phyloP scores from a whole-genome alignment of 2,888 invertebrate species.

The Lomographa bimaculata region DNA sequence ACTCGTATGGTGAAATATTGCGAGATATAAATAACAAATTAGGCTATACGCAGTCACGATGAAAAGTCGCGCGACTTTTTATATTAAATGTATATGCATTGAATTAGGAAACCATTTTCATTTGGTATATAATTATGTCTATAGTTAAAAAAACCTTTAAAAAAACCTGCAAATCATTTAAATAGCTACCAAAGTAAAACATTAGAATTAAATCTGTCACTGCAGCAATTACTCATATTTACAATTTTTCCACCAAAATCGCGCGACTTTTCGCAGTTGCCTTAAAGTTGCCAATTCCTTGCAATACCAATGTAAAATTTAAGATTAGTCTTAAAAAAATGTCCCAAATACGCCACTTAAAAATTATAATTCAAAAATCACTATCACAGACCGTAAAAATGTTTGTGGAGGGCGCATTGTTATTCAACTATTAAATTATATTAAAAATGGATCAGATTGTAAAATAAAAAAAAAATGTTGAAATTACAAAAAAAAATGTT shows the following conservation, averaged over 20 bases:
- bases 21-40: constrained; percentile 8
- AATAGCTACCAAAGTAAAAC: too few relatives aligned
- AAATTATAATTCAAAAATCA: constrained; percentile 12
- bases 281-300: neutral
- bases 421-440: too few relatives aligned
- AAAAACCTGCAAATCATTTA: too few relatives aligned
- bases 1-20: neutral
- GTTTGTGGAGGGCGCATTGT: constrained; percentile 18
- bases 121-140: too few relatives aligned
- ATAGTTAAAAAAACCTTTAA: too few relatives aligned
- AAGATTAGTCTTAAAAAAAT: constrained; percentile 3
- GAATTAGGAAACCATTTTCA: too few relatives aligned
- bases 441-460: neutral
- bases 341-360: constrained; percentile 1
- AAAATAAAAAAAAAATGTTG: neutral
- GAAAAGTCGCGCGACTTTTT: constrained; percentile 2
- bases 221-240: too few relatives aligned
- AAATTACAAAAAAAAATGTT: neutral
- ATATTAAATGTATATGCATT: too few relatives aligned
- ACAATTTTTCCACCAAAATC: too few relatives aligned
- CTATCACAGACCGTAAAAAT: constrained; percentile 23
- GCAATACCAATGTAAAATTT: neutral
- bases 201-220: too few relatives aligned
- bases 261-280: neutral
- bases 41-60: neutral